A percentile compares a stretch with the other conserved stretches of the same genome.
These are phyloP conservation scores for Xerus inauris DNA, from an alignment of 2,113 vertebrate species.

Conservation along the genomic window DNA sequence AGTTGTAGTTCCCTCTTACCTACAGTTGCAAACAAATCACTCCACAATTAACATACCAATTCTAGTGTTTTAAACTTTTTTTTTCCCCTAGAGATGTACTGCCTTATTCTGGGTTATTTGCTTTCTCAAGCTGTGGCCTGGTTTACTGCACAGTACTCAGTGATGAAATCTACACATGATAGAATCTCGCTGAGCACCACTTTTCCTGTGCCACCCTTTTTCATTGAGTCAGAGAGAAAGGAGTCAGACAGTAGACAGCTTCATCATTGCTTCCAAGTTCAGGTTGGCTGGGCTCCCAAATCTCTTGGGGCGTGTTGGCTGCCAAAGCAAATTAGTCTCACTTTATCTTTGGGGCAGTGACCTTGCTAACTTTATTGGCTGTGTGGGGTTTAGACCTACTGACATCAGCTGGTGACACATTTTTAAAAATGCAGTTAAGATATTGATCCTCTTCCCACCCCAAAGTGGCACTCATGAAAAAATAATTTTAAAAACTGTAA, in stretches of 20 bases:
- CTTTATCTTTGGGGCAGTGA: slow-evolving; percentile 70
- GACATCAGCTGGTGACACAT: slow-evolving; percentile 34
- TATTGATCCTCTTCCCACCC: neutral
- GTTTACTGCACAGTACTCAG: neutral
- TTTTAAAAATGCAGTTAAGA: neutral
- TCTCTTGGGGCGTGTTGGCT: slow-evolving; percentile 69
- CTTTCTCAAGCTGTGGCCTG: neutral
- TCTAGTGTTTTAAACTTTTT: neutral
- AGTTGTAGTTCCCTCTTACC: neutral
- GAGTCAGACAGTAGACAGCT: slow-evolving; percentile 28
- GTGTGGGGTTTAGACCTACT: neutral
- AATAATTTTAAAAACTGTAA: slow-evolving; percentile 2
- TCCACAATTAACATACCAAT: neutral
- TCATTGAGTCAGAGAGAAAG: slow-evolving; percentile 9
- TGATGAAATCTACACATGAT: neutral
- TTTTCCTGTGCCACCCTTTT: neutral
- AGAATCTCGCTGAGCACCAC: neutral
- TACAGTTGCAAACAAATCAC: neutral
- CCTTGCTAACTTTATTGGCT: slow-evolving; percentile 75
- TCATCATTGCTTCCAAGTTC: slow-evolving; percentile 65
- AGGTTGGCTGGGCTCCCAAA: slow-evolving; percentile 74
- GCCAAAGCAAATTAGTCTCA: slow-evolving; percentile 75
- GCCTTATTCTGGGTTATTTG: neutral
- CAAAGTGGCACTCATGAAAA: neutral
- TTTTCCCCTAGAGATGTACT: neutral